Conservation (phyloP, 2,888 invertebrate species). For the Ormia ochracea region DNA sequence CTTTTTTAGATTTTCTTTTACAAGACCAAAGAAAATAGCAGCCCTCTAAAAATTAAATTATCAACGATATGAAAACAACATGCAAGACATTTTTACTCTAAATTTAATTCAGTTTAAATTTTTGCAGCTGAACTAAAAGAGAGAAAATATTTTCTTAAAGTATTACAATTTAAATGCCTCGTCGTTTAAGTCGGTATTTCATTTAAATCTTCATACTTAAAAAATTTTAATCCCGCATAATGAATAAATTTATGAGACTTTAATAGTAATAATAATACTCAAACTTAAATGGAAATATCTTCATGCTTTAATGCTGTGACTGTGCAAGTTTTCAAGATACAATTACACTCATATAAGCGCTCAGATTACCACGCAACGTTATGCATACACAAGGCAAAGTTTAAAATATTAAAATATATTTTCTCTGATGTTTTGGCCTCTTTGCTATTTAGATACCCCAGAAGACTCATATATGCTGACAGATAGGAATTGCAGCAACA, state of each 20-base stretch:
- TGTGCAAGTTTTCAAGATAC: conserved; percentile 40
- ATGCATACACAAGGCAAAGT: not conserved
- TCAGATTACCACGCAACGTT: not conserved
- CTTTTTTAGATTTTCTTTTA: no score
- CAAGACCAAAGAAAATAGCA: no score
- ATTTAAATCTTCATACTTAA: not conserved
- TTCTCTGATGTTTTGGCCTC: conserved; percentile 20
- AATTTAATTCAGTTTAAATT: no score
- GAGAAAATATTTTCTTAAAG: no score
- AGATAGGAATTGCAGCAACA: conserved; percentile 22
- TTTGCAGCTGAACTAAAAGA: no score
- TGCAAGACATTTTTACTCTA: no score
- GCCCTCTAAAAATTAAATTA: no score
- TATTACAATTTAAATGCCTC: not conserved
- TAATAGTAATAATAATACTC: not conserved
- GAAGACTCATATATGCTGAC: conserved; percentile 24
- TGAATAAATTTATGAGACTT: conserved; percentile 16
- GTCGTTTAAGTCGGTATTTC: not conserved
- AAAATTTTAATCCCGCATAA: conserved; percentile 5
- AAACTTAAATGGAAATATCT: conserved; percentile 27
- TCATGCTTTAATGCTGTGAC: conserved; percentile 3
- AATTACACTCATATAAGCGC: conserved; percentile 21
- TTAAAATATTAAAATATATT: conserved; percentile 35
- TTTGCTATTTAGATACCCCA: conserved; percentile 29
- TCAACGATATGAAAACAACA: no score